These are phyloP conservation scores for Paramormyrops kingsleyae DNA, from an alignment of 2,113 vertebrate species.

Conservation along the genomic window DNA sequence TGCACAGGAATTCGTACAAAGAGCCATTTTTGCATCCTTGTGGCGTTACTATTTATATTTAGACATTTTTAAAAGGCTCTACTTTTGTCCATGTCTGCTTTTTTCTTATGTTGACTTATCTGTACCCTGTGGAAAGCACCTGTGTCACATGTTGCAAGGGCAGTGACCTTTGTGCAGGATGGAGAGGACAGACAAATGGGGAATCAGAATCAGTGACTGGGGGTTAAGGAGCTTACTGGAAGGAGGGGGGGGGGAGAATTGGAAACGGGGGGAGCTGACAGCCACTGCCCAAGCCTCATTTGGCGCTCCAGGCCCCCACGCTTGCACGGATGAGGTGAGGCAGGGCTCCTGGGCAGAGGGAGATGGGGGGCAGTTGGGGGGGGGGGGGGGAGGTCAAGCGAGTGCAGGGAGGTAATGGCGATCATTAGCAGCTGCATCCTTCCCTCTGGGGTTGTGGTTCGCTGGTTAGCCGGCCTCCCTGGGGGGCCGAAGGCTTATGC, in stretches of 20 bases:
- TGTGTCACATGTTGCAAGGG: neutral
- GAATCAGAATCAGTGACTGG: slow-evolving; percentile 16
- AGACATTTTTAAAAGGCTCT: neutral
- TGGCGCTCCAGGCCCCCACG: neutral
- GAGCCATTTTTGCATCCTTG: neutral
- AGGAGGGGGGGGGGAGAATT: slow-evolving; percentile 34
- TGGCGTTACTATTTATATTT: slow-evolving; percentile 45
- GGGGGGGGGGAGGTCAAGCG: slow-evolving; percentile 4
- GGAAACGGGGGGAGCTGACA: slow-evolving; percentile 52
- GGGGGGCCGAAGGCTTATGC: slow-evolving; percentile 91
- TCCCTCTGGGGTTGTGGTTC: slow-evolving; percentile 89
- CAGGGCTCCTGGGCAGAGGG: neutral
- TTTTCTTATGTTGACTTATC: neutral
- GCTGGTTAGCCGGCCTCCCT: slow-evolving; percentile 82
- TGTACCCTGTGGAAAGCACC: slow-evolving; percentile 5
- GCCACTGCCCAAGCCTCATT: slow-evolving; percentile 24
- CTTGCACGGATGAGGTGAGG: neutral
- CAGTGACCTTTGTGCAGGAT: neutral
- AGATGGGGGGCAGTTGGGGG: slow-evolving; percentile 7
- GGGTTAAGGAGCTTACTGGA: neutral
- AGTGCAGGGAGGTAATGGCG: slow-evolving; percentile 28
- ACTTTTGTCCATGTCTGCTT: neutral
- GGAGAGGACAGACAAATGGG: slow-evolving; percentile 12
- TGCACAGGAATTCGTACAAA: neutral
- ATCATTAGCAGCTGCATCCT: slow-evolving; percentile 93